These are phyloP conservation scores for Cheilosia impressa DNA, from an alignment of 2,888 invertebrate genomes.

Conservation along the genomic window DNA sequence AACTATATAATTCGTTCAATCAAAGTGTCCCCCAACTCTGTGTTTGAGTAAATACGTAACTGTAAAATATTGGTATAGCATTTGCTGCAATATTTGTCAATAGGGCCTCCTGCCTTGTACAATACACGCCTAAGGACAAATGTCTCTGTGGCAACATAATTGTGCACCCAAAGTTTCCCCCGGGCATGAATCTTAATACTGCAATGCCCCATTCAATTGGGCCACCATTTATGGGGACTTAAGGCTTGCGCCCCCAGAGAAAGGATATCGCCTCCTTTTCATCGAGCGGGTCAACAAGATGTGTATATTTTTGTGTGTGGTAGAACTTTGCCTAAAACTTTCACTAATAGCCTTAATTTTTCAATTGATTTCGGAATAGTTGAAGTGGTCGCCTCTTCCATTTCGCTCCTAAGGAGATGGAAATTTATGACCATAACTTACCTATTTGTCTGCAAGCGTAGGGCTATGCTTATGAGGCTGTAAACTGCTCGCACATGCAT, in stretches of 20 bases:
- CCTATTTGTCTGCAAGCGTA: slow-evolving; percentile 52
- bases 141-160: slow-evolving; percentile 39
- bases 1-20: slow-evolving; percentile 33
- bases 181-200: slow-evolving; percentile 48
- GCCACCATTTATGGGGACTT: slow-evolving; percentile 35
- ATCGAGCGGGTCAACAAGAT: slow-evolving; percentile 38
- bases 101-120: slow-evolving; percentile 4
- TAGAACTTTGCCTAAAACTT: slow-evolving; percentile 66
- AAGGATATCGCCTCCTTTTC: slow-evolving; percentile 48
- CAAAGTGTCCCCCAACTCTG: slow-evolving; percentile 16
- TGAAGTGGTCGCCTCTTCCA: slow-evolving; percentile 33
- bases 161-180: slow-evolving; percentile 52
- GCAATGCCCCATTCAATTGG: slow-evolving; percentile 61
- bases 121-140: slow-evolving; percentile 27
- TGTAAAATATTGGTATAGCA: slow-evolving; percentile 59
- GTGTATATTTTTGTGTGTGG: slow-evolving; percentile 6
- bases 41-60: slow-evolving; percentile 43
- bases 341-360: slow-evolving; percentile 70
- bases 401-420: slow-evolving; percentile 22
- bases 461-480: slow-evolving; percentile 11
- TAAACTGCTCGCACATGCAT: not conserved
- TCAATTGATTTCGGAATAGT: slow-evolving; percentile 73
- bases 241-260: slow-evolving; percentile 14
- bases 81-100: slow-evolving; percentile 56
- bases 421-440: slow-evolving; percentile 67